Percentiles rank a stretch among this genome's conserved stretches.
Evolutionary conservation across 2,888 invertebrate species (phyloP).

Genomic region (Melieria picta): DNA sequence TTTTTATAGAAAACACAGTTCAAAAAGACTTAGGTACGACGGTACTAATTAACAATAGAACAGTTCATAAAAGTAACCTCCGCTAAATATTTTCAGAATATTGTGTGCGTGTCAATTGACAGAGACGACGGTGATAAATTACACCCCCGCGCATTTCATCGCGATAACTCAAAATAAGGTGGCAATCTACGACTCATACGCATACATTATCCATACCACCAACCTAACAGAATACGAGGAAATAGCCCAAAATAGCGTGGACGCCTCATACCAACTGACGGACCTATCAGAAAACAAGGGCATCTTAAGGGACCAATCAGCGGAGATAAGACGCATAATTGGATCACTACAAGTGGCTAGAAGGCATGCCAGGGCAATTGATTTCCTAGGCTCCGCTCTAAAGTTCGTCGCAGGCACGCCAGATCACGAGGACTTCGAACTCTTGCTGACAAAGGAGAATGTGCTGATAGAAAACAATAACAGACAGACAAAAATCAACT

Average conservation of each 20-base stretch:
- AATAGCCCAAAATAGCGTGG: neutral
- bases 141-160: neutral
- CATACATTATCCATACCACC: no score
- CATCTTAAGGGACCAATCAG: conserved; percentile 4
- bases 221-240: neutral
- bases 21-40: no score
- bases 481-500: conserved; percentile 13
- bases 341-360: neutral
- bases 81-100: no score
- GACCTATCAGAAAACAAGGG: neutral
- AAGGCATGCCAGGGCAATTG: no score
- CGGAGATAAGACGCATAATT: conserved; percentile 5
- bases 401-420: conserved; percentile 7
- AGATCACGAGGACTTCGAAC: conserved; percentile 9
- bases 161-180: no score
- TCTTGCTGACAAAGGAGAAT: conserved; percentile 12
- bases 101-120: neutral
- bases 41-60: no score
- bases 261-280: neutral
- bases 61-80: no score
- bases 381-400: no score
- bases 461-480: conserved; percentile 18
- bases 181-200: no score
- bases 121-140: neutral
- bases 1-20: no score